Conservation (phyloP, 2,797 vertebrate species). For the Glossophaga mutica region DNA sequence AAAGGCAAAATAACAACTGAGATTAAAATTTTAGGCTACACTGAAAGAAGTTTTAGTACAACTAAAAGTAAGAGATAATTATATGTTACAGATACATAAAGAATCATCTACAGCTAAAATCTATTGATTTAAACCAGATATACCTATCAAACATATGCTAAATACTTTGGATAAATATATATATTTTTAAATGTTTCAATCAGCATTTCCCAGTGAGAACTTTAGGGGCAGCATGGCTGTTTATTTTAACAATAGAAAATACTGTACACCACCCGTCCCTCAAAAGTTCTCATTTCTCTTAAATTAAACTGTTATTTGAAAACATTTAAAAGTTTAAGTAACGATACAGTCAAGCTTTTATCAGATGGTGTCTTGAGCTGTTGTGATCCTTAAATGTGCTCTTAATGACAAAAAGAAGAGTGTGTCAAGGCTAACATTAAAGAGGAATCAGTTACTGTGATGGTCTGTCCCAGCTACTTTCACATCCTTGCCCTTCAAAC, state of each 20-base stretch:
- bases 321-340: background rate
- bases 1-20: background rate
- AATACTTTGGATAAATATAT: background rate
- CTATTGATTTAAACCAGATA: background rate
- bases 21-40: background rate
- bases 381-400: background rate
- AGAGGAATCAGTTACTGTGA: background rate
- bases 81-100: background rate
- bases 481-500: background rate
- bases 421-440: background rate
- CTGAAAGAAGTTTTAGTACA: background rate
- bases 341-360: background rate
- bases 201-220: background rate
- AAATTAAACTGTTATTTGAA: background rate
- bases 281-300: background rate
- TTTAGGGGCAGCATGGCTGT: background rate
- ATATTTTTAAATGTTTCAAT: background rate
- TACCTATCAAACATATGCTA: background rate
- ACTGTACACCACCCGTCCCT: background rate
- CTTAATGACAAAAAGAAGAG: background rate
- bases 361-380: background rate
- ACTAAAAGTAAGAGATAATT: background rate
- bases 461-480: background rate
- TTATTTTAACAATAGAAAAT: conserved; percentile 8
- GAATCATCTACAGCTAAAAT: background rate